Base-by-base conservation (phyloP, 2,888 invertebrate genomes). In the Tiphia femorata region DNA sequence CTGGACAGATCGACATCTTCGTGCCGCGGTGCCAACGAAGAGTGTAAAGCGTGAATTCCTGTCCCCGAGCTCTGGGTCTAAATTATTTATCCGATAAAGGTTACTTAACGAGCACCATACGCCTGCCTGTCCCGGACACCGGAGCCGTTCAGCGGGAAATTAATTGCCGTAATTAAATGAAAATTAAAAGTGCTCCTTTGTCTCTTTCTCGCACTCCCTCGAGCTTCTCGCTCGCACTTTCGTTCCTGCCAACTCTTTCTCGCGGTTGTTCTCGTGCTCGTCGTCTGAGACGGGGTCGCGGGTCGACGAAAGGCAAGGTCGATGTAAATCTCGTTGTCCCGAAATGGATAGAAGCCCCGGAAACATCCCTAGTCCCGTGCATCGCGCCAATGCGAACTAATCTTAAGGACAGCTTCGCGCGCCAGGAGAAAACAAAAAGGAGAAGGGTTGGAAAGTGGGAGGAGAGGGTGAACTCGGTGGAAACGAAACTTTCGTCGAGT, bases 321-420 rank as follows among this genome's bases (percentile, higher is more conserved):
- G 59, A 69, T 67, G 72, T 72, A 72, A 72, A 67, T 70, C 62
- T 49, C 53, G 63, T 53, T 67, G 70, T 67, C 69, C 52, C 41
- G 12, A 27, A 54, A 23, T 49, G 37, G 53, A 49, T 51, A 56
- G 49, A 41, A 47, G 14, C 40, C 27, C 40, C 43, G 44, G 44
- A 49, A 53, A 49, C 54, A 64, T 52, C 58, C 52, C 19, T 27
- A 27, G 47, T 48, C 19, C 47, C 53, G 58, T 61, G 61, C 58
- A 61, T 64, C 72, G 61, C 55, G 66, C 62, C 62, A 63, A 68
- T 70, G 70, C 66, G 64, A 69, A 62, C 69, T 72, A 72, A 72
- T 72, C 70, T 70, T 64, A 64, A 64, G 63, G 66, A 64, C 65
- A 55, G 62, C 58, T 44, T 48, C 58, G n/a, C n/a, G n/a, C 47